Percentiles rank a stretch among this genome's conserved stretches.
Evolutionary conservation across 2,113 vertebrate species (phyloP).

Genomic region (Lamprotornis superbus): DNA sequence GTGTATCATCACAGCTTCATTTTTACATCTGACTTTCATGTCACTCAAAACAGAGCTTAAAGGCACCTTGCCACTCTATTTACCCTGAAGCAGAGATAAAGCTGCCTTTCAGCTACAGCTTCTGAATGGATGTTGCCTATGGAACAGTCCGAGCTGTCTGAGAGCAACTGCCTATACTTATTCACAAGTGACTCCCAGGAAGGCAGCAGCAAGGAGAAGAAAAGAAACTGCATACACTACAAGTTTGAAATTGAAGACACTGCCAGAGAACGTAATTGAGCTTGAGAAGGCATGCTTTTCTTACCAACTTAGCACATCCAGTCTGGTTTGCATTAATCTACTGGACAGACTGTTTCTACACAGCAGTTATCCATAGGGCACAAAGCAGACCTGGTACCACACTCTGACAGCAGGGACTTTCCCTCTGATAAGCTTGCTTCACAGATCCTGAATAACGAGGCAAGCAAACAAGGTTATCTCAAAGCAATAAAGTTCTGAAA

Average conservation of each 20-base stretch:
- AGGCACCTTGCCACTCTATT: background rate
- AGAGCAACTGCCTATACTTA: background rate
- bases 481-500: background rate
- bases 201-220: background rate
- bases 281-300: background rate
- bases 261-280: background rate
- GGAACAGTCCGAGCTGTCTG: background rate
- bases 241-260: background rate
- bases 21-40: background rate
- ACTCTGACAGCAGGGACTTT: background rate
- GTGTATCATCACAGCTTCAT: background rate
- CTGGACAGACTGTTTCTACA: background rate
- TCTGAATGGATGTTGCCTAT: background rate
- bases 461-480: background rate
- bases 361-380: rapidly evolving
- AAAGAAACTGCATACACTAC: background rate
- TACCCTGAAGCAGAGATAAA: background rate
- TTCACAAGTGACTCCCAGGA: background rate
- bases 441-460: background rate
- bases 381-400: background rate
- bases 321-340: background rate
- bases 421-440: background rate
- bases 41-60: background rate
- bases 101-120: background rate
- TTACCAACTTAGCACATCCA: background rate